phyloP scores from a whole-genome alignment of 1,140 invertebrate species.

The Aporrectodea caliginosa region DNA sequence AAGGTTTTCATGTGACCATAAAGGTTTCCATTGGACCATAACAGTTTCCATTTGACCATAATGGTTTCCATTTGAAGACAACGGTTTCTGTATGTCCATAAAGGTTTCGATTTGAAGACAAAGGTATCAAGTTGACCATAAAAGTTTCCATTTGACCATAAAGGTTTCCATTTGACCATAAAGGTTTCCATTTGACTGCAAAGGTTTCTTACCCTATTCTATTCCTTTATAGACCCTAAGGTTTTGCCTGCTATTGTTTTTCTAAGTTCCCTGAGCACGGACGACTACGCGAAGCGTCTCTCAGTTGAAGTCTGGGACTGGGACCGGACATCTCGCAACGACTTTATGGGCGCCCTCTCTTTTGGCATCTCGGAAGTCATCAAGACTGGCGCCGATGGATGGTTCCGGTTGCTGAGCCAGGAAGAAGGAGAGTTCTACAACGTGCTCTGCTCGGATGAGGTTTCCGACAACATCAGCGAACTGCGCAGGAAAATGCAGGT shows the following conservation, averaged over 20 bases:
- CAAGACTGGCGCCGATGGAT: constrained; percentile 76
- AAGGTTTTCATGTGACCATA: no score
- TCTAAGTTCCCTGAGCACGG: not conserved
- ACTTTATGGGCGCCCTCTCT: constrained; percentile 98
- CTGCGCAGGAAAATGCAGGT: constrained; percentile 57
- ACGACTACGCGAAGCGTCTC: constrained; percentile 85
- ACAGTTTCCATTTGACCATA: no score
- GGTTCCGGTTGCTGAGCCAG: constrained; percentile 95
- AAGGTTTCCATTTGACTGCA: no score
- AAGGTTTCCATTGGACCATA: no score
- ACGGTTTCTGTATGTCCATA: no score
- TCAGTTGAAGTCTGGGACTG: constrained; percentile 98
- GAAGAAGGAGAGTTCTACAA: constrained; percentile 99
- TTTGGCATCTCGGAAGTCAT: constrained; percentile 97
- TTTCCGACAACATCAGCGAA: constrained; percentile 72
- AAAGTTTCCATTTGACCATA: no score
- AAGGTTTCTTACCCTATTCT: no score
- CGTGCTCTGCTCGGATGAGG: constrained; percentile 76
- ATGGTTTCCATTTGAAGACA: no score
- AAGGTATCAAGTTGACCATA: no score
- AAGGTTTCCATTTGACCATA: no score
- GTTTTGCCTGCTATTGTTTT: not conserved
- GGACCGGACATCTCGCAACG: constrained; percentile 97
- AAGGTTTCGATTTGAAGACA: no score
- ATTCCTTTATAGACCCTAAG: no score